These are phyloP conservation scores for Asbolus verrucosus DNA, from an alignment of 1,140 invertebrate genomes.

Conservation along the genomic window DNA sequence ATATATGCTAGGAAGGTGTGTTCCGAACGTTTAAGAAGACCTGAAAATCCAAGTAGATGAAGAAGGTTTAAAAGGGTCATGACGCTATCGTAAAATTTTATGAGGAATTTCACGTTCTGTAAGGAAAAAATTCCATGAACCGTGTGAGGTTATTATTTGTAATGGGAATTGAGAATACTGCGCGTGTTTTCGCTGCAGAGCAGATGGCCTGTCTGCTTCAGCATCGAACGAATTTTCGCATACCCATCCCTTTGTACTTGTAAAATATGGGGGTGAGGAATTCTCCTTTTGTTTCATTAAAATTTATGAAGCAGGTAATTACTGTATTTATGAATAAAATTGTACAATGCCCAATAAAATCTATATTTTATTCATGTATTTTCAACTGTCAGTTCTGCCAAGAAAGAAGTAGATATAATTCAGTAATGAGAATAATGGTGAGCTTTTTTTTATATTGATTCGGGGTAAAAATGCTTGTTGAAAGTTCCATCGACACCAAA, in stretches of 20 bases:
- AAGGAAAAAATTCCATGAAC: conserved; percentile 28
- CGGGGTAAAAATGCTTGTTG: neutral
- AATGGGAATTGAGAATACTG: conserved; percentile 35
- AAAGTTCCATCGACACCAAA: conserved; percentile 13
- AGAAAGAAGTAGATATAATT: too few relatives aligned
- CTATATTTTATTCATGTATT: too few relatives aligned
- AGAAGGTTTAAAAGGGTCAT: conserved; percentile 19
- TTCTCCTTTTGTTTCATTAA: conserved; percentile 21
- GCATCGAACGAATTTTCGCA: conserved; percentile 2
- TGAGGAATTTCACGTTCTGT: conserved; percentile 28
- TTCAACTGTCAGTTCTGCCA: too few relatives aligned
- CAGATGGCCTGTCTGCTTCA: conserved; percentile 18
- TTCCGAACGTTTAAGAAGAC: neutral
- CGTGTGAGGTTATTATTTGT: conserved; percentile 39
- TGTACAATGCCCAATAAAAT: too few relatives aligned
- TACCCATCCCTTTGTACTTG: conserved; percentile 4
- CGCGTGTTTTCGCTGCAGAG: conserved; percentile 24
- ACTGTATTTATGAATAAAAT: neutral
- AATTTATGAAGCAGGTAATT: conserved; percentile 17
- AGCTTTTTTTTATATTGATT: conserved; percentile 7
- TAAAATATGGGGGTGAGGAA: conserved; percentile 11
- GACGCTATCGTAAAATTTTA: conserved; percentile 20
- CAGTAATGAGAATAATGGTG: too few relatives aligned
- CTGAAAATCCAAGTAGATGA: conserved; percentile 29
- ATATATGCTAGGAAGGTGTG: too few relatives aligned